Conservation (phyloP, 2,113 vertebrate genomes). For the Pelobates fuscus region DNA sequence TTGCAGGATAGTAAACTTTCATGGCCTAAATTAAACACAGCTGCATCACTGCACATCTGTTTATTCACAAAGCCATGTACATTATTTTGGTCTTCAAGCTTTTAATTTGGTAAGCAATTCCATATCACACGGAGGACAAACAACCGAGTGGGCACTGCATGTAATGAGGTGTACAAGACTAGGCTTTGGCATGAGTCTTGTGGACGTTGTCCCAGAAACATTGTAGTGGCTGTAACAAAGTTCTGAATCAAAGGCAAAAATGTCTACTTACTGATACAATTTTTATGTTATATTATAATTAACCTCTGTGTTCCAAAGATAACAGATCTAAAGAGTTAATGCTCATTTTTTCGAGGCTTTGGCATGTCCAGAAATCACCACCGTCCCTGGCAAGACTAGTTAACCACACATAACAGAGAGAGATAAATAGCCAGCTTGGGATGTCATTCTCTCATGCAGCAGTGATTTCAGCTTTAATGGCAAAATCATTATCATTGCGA, state of each 20-base stretch:
- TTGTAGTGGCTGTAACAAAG: neutral
- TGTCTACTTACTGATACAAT: neutral
- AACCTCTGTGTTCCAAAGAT: slow-evolving; percentile 15
- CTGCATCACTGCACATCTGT: neutral
- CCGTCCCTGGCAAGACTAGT: slow-evolving; percentile 33
- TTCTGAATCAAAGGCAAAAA: slow-evolving; percentile 7
- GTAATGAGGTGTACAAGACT: neutral
- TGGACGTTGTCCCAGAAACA: slow-evolving; percentile 9
- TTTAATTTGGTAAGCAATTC: neutral
- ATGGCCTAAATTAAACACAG: neutral
- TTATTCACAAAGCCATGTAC: neutral
- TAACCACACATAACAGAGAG: slow-evolving; percentile 38
- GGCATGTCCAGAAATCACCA: slow-evolving; percentile 18
- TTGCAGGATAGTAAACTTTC: too few species aligned
- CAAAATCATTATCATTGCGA: slow-evolving; percentile 51
- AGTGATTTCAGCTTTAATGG: slow-evolving; percentile 50
- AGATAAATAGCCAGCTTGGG: slow-evolving; percentile 41
- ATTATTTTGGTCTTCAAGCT: neutral
- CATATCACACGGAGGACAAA: neutral
- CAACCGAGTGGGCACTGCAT: neutral
- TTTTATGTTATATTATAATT: slow-evolving; percentile 16
- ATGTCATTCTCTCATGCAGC: slow-evolving; percentile 47
- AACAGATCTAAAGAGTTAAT: slow-evolving; percentile 12
- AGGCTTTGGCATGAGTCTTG: neutral
- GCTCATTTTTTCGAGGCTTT: slow-evolving; percentile 9